Evolutionary conservation across 2,888 invertebrate species (phyloP).

Genomic region (Drosophila trichaetosa): DNA sequence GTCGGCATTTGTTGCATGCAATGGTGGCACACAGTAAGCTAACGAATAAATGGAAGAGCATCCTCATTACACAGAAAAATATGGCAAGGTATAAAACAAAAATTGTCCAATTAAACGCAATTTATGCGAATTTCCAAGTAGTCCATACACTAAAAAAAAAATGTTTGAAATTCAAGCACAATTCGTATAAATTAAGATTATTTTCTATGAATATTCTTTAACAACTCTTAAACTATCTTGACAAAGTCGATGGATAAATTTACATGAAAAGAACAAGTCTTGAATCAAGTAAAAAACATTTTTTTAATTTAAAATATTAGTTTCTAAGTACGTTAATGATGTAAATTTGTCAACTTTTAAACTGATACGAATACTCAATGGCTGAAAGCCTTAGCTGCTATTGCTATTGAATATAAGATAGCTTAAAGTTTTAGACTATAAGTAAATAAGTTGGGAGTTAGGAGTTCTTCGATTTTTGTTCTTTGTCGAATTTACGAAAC

Average conservation of each 20-base stretch:
- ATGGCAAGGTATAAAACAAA: slow-evolving; percentile 65
- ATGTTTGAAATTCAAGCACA: neutral
- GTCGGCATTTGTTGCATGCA: slow-evolving; percentile 51
- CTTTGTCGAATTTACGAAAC: neutral
- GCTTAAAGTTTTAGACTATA: neutral
- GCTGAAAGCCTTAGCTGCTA: rapidly evolving
- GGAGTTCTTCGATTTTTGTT: neutral
- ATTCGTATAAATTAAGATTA: neutral
- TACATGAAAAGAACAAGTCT: no score
- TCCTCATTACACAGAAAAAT: slow-evolving; percentile 35
- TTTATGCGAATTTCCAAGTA: slow-evolving; percentile 79
- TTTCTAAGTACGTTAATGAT: neutral
- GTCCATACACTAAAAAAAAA: slow-evolving; percentile 12
- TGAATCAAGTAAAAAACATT: no score
- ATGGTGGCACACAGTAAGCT: slow-evolving; percentile 46
- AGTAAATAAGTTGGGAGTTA: neutral
- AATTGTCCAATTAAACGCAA: slow-evolving; percentile 83
- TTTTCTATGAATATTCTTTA: neutral
- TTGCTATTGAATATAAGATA: neutral
- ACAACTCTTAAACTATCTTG: neutral
- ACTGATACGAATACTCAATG: neutral
- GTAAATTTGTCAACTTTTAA: neutral
- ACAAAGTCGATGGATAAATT: neutral
- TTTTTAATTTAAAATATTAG: neutral
- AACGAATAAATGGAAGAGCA: slow-evolving; percentile 9